Base-by-base conservation (phyloP, 2,113 vertebrate species). In the Stigmatopora nigra region DNA sequence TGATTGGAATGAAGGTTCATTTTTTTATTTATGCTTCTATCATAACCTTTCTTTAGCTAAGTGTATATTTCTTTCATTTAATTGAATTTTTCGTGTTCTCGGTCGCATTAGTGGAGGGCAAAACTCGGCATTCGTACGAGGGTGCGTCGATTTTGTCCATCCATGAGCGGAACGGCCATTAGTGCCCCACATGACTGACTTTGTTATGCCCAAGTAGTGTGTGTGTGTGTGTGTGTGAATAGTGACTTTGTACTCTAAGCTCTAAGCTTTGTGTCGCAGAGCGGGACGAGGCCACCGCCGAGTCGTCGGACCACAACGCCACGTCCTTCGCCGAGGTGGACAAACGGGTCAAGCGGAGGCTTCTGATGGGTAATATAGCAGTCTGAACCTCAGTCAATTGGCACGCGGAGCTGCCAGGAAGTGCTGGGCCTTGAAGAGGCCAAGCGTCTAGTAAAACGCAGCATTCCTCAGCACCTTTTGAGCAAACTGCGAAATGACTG, bases 301-400 rank as follows among this genome's bases (percentile, higher is more conserved):
- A 95, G 65, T 61, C 88, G 68, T 78, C 83, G 1, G 94, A 97
- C 68, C 90, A 86, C 80, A 96, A 97, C 20, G 56, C 90, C 79
- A 97, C 94, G 0, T 90, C 89, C 52, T 87, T 92, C 58, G 86
- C 86, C 0, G 96, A 99, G 65, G 93, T 92, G 68, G 97, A 99
- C 85, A 99, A 98, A 78, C 90, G 97, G 11, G 97, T 98, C 78
- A 99, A 97, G 60, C 89, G 96, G 22, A 89, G 95, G 31, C 90
- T 99, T 73, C 92, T 97, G 17, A 99, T 99, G 97, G 97, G 97
- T 99, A 94, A 91, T 61, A 59, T 41, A 41, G 57, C 31, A 17
- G 31, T 9, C 55, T 36, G 36, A 41, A 47, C 22, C 19, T 16
- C 46, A 36, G 22, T 35, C 22, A 13, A 35, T 63, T 7, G 44